Conservation (phyloP, 2,113 vertebrate genomes). For the Megaceryle maxima region DNA sequence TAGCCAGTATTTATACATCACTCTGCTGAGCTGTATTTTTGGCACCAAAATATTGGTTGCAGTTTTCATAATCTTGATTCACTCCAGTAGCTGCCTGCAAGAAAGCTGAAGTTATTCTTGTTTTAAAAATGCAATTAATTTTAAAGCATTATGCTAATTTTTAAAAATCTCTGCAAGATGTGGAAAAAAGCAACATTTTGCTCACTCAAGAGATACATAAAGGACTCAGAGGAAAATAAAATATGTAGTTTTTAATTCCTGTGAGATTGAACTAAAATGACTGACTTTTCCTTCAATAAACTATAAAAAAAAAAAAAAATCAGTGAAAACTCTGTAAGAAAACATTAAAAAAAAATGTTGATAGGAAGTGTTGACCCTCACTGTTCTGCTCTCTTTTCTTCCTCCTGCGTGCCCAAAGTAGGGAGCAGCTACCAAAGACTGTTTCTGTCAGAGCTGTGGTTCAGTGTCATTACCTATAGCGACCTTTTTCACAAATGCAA, state of each 20-base stretch:
- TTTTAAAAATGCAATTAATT: constrained; percentile 43
- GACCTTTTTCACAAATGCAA: not conserved
- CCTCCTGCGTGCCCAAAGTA: not conserved
- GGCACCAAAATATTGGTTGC: constrained; percentile 32
- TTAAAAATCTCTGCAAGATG: not conserved
- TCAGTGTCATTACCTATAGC: not conserved
- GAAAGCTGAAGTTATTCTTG: not conserved
- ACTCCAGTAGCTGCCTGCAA: not conserved
- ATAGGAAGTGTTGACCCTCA: not conserved
- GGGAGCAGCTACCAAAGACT: not conserved
- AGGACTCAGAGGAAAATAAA: not conserved
- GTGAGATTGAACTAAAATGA: not conserved
- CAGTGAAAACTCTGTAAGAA: not conserved
- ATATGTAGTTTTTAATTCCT: not conserved
- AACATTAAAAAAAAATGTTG: not conserved
- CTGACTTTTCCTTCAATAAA: not conserved
- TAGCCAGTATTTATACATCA: not conserved
- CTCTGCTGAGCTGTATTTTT: constrained; percentile 37
- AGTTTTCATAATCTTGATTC: constrained; percentile 16
- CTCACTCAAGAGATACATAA: not conserved
- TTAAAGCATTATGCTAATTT: not conserved
- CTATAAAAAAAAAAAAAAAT: not conserved
- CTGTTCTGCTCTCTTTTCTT: not conserved
- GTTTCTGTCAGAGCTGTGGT: not conserved
- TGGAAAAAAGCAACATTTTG: not conserved